Base-by-base conservation (phyloP, 2,888 invertebrate genomes). In the Nymphalis polychloros region DNA sequence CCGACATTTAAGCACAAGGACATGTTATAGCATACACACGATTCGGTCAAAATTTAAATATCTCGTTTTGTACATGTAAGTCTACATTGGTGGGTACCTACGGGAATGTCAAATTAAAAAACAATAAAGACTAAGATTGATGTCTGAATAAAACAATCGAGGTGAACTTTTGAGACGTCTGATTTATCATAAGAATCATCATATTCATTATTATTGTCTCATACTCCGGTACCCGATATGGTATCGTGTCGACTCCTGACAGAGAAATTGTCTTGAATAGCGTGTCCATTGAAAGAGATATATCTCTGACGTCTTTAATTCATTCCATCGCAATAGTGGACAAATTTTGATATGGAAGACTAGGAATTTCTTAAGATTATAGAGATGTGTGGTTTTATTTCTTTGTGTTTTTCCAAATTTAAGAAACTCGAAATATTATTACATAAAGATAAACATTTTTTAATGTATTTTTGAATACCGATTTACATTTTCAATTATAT, bases 51-150 rank as follows among this genome's bases (percentile, higher is more conserved):
- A 57, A 57, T 57, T 57, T 41, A 57, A 55, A 55, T 55, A 57
- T 57, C 57, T 19, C 57, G 57, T 57, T 57, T 57, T 8, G 19
- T 41, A 35, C 57, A 17, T 57, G 41, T 19, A 57, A 19, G 31
- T 19, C 20, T 57, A 19, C 57, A 57, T 5, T 19, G 27, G 27
- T 31, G 6, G 5, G 23, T 31, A 47, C 23, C 47, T 47, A 27
- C 41, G 47, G 47, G 23, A 17, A 60, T 27, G 46, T 60, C 60
- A 48, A 48, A 60, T 48, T 60, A 41, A 57, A 65, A 65, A 65
- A 65, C 60, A 63, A 65, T 65, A 59, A 65, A 59, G 69, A 67
- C 59, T 46, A 65, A 64, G 69, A 65, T 59, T 61, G 47, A 69
- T 69, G 69, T 59, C 62, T 60, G 57, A 59, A 64, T 61, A 59